Percentiles rank a stretch among this genome's conserved stretches.
These are phyloP conservation scores for Camelus dromedarius DNA, from an alignment of 2,113 vertebrate genomes.

Conservation along the genomic window DNA sequence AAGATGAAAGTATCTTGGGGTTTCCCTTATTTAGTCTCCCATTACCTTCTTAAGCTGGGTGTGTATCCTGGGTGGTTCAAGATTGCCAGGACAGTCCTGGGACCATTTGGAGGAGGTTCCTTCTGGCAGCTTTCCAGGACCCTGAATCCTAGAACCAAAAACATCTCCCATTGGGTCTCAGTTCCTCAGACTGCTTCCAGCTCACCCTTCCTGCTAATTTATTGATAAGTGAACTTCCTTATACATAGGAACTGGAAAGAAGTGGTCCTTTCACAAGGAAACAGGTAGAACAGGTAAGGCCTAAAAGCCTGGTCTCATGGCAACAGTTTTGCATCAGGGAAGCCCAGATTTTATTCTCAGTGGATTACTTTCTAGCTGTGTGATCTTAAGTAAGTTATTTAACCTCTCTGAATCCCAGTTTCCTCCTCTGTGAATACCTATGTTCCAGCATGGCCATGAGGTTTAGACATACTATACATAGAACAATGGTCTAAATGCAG, in stretches of 20 bases:
- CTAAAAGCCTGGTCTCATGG: background rate
- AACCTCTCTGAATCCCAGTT: background rate
- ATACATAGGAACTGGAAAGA: background rate
- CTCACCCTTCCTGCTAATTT: background rate
- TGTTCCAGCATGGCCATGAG: background rate
- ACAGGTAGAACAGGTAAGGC: background rate
- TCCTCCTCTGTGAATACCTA: background rate
- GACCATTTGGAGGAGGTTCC: background rate
- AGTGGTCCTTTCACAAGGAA: background rate
- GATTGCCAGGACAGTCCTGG: background rate
- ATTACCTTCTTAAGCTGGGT: background rate
- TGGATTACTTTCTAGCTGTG: background rate
- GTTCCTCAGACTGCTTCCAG: background rate
- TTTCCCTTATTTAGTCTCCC: background rate
- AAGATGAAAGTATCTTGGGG: background rate
- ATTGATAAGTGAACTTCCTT: conserved; percentile 31
- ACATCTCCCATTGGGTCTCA: background rate
- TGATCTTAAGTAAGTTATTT: background rate
- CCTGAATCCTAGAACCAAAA: conserved; percentile 39
- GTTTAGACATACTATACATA: background rate
- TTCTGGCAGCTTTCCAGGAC: background rate
- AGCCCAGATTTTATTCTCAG: conserved; percentile 10
- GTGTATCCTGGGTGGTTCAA: background rate
- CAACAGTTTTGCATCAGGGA: background rate
- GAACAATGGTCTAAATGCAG: background rate